Evolutionary conservation across 2,113 vertebrate genomes (phyloP).

Genomic region (Lagopus muta): DNA sequence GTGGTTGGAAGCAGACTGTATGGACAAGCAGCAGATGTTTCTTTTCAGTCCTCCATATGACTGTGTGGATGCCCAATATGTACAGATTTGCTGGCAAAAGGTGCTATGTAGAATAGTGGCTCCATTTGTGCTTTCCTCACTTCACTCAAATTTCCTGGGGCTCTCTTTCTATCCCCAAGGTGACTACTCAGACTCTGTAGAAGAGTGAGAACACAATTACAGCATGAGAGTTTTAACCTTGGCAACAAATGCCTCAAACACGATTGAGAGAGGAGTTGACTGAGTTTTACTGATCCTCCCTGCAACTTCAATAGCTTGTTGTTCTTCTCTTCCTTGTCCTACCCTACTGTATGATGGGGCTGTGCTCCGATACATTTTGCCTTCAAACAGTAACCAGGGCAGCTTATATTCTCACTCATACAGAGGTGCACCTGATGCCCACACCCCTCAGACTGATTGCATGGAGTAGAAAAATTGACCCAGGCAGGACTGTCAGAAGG

Average conservation of each 20-base stretch:
- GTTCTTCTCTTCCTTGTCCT: not conserved
- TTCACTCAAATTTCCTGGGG: not conserved
- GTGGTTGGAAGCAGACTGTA: conserved; percentile 11
- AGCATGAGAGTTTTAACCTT: not conserved
- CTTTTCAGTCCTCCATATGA: conserved; percentile 48
- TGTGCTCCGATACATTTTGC: not conserved
- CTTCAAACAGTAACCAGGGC: not conserved
- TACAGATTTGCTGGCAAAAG: conserved; percentile 56
- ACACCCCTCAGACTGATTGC: not conserved
- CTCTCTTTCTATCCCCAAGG: not conserved
- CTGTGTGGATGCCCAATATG: conserved; percentile 16
- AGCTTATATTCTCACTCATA: not conserved
- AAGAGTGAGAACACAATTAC: not conserved
- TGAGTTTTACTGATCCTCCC: not conserved
- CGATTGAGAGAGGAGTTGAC: not conserved
- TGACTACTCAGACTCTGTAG: not conserved
- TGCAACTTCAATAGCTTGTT: not conserved
- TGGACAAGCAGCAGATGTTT: conserved; percentile 61
- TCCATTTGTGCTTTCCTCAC: conserved; percentile 9
- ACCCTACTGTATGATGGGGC: not conserved
- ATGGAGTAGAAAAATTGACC: not conserved
- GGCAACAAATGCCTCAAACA: not conserved
- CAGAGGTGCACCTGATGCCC: not conserved
- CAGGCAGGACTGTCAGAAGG: not conserved
- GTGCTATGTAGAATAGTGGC: not conserved